Percentiles rank a stretch among this genome's conserved stretches.
phyloP scores from a whole-genome alignment of 1,140 invertebrate species.

The Lepidurus arcticus region DNA sequence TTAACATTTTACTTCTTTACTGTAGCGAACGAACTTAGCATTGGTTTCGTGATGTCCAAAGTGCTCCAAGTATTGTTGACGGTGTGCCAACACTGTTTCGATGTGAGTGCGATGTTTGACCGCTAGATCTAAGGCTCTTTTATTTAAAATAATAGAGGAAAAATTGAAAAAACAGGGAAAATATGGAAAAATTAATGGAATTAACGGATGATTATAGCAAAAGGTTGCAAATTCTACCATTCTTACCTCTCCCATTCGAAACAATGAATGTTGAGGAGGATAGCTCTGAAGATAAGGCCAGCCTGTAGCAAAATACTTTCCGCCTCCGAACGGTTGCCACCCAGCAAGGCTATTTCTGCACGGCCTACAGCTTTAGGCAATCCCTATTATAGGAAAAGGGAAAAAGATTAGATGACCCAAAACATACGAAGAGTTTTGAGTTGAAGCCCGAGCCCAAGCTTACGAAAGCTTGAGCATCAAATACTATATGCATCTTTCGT shows the following conservation, averaged over 20 bases:
- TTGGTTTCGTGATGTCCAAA: constrained; percentile 72
- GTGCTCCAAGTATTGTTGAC: constrained; percentile 65
- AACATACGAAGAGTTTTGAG: background rate
- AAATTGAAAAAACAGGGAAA: background rate
- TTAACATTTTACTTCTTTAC: constrained; percentile 50
- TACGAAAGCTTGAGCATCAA: no score
- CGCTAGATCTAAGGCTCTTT: constrained; percentile 75
- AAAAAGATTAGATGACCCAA: constrained; percentile 14
- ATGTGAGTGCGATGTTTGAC: constrained; percentile 70
- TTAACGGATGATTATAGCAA: background rate
- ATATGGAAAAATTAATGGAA: background rate
- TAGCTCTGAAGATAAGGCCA: constrained; percentile 67
- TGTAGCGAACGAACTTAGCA: constrained; percentile 59
- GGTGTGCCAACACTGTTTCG: constrained; percentile 68
- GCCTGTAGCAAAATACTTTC: constrained; percentile 75
- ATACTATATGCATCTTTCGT: no score
- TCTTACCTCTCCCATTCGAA: constrained; percentile 75
- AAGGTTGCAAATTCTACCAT: constrained; percentile 30
- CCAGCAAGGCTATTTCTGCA: constrained; percentile 73
- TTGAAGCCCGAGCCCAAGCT: background rate
- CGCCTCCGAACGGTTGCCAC: constrained; percentile 70
- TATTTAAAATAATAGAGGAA: constrained; percentile 38
- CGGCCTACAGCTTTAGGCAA: constrained; percentile 57
- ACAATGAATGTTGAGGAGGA: constrained; percentile 70
- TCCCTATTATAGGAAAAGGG: constrained; percentile 41